Conservation (phyloP, 2,113 vertebrate species). For the Sterna hirundo region DNA sequence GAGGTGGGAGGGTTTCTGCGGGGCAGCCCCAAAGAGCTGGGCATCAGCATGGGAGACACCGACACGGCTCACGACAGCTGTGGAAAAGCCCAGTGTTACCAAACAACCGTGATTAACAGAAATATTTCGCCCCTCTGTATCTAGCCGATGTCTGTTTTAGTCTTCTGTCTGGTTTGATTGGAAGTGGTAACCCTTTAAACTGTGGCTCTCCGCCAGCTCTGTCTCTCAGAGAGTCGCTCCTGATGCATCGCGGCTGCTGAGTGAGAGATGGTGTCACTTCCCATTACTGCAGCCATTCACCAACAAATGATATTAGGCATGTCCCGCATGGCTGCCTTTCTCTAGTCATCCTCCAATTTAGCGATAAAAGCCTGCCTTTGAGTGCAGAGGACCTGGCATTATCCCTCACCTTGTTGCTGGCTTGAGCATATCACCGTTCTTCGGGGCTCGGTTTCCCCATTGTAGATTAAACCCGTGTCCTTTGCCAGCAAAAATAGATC, state of each 20-base stretch:
- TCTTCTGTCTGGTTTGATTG: background rate
- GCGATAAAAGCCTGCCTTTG: background rate
- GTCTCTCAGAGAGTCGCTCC: background rate
- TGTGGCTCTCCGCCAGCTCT: background rate
- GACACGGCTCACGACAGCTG: rapidly evolving
- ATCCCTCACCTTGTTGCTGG: background rate
- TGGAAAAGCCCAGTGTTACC: background rate
- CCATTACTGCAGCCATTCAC: background rate
- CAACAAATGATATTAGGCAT: background rate
- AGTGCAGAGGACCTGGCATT: background rate
- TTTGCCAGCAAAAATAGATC: background rate
- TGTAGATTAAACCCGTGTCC: background rate
- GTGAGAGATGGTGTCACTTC: background rate
- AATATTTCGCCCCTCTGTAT: background rate
- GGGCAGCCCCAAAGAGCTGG: background rate
- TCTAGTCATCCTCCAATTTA: background rate
- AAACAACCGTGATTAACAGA: background rate
- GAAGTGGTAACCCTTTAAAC: background rate
- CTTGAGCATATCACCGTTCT: background rate
- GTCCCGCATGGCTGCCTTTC: background rate
- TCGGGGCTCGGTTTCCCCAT: background rate
- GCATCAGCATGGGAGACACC: too few species aligned
- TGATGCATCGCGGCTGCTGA: background rate
- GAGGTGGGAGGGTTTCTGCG: background rate
- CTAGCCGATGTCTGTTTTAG: background rate